These are phyloP conservation scores for Saguinus midas DNA, from an alignment of 2,113 vertebrate species.

Conservation along the genomic window DNA sequence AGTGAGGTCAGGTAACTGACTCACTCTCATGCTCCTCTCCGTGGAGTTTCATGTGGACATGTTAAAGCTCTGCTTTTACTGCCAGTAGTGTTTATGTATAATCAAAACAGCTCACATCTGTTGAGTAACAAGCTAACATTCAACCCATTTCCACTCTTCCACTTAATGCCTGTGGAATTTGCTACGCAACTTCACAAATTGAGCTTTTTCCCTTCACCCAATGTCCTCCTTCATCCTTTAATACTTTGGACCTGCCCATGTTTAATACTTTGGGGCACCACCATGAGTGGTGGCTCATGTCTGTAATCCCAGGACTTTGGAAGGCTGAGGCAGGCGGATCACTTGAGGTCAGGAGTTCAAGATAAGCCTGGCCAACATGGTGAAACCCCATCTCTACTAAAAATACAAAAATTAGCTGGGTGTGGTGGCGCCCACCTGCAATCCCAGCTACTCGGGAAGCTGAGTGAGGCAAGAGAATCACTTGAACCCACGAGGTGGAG, in stretches of 20 bases:
- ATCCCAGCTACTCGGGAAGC: too few species aligned
- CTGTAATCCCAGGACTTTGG: too few species aligned
- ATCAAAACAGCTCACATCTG: background rate
- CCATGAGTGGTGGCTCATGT: too few species aligned
- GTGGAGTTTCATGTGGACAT: accelerated
- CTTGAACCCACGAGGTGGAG: too few species aligned
- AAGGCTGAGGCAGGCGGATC: too few species aligned
- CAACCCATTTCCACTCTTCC: background rate
- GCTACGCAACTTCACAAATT: background rate
- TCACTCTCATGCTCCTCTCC: background rate
- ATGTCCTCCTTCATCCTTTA: background rate
- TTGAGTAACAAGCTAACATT: background rate
- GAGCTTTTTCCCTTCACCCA: background rate
- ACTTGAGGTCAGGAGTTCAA: too few species aligned
- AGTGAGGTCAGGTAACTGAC: accelerated
- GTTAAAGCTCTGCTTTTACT: background rate
- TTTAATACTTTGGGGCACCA: too few species aligned
- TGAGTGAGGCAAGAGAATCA: too few species aligned
- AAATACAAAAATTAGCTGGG: too few species aligned
- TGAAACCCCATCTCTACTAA: too few species aligned
- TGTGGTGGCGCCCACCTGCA: too few species aligned
- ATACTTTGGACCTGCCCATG: background rate
- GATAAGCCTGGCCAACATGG: too few species aligned
- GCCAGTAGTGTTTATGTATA: background rate
- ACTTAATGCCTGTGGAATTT: background rate